Base-by-base conservation (phyloP, 2,888 invertebrate species). In the Leptinotarsa tumamoca region DNA sequence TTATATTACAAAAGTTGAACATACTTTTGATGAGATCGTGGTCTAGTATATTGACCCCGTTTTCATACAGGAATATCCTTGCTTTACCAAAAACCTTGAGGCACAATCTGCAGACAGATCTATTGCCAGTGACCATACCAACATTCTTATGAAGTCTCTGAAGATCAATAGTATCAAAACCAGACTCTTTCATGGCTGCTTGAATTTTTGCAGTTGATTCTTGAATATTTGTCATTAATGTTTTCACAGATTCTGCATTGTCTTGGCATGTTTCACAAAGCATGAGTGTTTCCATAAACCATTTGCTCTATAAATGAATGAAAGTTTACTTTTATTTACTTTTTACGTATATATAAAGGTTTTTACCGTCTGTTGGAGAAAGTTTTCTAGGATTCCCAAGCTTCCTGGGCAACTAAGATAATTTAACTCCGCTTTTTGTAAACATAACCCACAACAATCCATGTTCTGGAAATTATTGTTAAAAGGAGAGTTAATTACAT, bases 401-500 rank as follows among this genome's bases (percentile, higher is more conserved):
- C 52, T 66, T 21, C 74, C 67, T 21, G 49, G 2, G 33, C 67
- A 49, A 66, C 68, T 68, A n/a, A 18, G n/a, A 14, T 68, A 68
- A 54, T 52, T 56, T 58, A 56, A 50, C 15, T 68, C 69, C 10
- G 56, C 69, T 10, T 52, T n/a, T 68, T 72, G 66, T 71, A 77
- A 73, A 75, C 77, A 77, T 73, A 77, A 77, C 71, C 77, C 75
- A 54, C 77, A 77, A 61, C 70, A 68, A 51, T 71, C 71, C 77
- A 77, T 77, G 18, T 52, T 74, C 10, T 27, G 18, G 4, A n/a
- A n/a, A 52, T 51, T 23, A 27, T 10, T 14, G 15, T 68, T 68
- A 10, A 43, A 43, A 43, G 21, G 4, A 33, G 27, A 33, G 33
- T 52, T 5, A 10, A 43, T 43, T 43, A 10, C 43, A 43, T 43